Evolutionary conservation across 2,888 invertebrate genomes (phyloP), one percentile per base, ranked within the genome.

Genomic region (Agriopis aurantiaria): DNA sequence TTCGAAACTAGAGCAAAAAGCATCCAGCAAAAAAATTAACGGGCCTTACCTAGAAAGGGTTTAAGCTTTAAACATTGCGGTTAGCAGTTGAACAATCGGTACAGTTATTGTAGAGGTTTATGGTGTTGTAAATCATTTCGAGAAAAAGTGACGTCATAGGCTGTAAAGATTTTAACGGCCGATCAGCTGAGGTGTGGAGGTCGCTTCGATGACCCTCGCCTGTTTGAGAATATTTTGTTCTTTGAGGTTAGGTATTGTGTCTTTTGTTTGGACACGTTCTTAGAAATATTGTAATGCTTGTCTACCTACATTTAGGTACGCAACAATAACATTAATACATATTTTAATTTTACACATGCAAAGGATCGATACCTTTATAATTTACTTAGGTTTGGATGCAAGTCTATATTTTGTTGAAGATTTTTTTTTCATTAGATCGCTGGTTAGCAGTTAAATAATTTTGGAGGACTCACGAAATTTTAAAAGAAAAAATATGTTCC

Each of bases 31-130:
- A 80, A 84, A 85, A 82, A 84, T 84, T 87, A 86, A 86, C 85
- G 83, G 85, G 73, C 80, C 81, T 85, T 92, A 92, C 92, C 91
- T 91, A 92, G 92, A 93, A 93, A 89, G 91, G 92, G 91, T 17
- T 55, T 51, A 8, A 40, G 9, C 40, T 92, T 92, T 89, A 89
- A 91, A 90, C 88, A 91, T 91, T 93, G 93, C 91, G 94, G 93
- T 93, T 92, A 91, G 90, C 90, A 88, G 92, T 93, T 90, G 88
- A 92, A 92, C 92, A 93, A 93, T 93, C 86, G 88, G 88, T 90
- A 92, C 93, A 89, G 93, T 93, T 93, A 93, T 92, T 90, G 91
- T 88, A 81, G 85, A 86, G 86, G 86, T 93, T 94, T 94, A 93
- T 89, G 91, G 82, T 76, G 85, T 78, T 88, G 90, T 94, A 93